Conservation (phyloP, 1,140 invertebrate genomes). For the Drosophila funebris region DNA sequence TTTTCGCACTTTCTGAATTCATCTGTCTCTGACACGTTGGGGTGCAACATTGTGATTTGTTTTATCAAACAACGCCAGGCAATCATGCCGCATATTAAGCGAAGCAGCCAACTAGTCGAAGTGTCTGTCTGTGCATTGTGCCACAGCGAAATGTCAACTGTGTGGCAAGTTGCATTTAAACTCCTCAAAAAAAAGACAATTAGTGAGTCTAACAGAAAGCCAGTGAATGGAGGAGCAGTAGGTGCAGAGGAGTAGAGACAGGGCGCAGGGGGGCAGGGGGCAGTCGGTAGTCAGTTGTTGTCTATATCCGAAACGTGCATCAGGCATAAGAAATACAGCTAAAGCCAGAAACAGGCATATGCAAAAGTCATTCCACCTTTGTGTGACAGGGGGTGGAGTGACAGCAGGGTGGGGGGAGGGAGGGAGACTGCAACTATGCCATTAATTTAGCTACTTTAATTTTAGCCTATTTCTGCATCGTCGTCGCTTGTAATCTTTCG, state of each 20-base stretch:
- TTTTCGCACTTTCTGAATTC: conserved; percentile 22
- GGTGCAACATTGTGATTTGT: conserved; percentile 66
- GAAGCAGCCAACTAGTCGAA: conserved; percentile 41
- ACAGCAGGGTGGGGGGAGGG: background rate
- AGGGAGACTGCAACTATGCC: conserved; percentile 46
- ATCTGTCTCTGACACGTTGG: conserved; percentile 63
- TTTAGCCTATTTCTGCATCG: conserved; percentile 52
- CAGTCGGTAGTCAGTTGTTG: conserved; percentile 23
- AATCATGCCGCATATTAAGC: conserved; percentile 52
- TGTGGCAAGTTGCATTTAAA: conserved; percentile 6
- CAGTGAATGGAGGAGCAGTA: background rate
- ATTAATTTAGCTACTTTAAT: conserved; percentile 65
- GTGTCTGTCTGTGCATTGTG: too few relatives aligned
- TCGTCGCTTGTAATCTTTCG: conserved; percentile 59
- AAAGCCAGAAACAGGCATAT: background rate
- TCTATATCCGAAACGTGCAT: conserved; percentile 47
- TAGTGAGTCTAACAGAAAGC: conserved; percentile 30
- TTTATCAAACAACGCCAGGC: conserved; percentile 43
- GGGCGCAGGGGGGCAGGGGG: background rate
- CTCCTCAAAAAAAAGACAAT: conserved; percentile 30
- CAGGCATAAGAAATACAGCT: conserved; percentile 16
- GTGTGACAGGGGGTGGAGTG: conserved; percentile 1
- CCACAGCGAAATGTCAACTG: conserved; percentile 8
- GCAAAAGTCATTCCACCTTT: conserved; percentile 55
- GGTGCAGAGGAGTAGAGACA: background rate